phyloP scores from a whole-genome alignment of 2,888 invertebrate genomes.

The Adineta ricciae region DNA sequence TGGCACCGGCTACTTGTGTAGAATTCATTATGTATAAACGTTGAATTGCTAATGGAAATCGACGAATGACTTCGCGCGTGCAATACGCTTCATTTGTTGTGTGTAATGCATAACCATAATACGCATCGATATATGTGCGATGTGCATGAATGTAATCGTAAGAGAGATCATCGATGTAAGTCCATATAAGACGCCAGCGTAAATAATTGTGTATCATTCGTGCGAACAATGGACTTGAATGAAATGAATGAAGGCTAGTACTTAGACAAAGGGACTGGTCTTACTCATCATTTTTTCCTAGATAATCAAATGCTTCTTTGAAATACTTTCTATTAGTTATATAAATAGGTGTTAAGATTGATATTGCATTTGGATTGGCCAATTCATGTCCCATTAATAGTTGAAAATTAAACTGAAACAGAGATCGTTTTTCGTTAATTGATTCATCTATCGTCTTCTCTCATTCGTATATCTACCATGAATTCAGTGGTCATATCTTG shows the following conservation, averaged over 20 bases:
- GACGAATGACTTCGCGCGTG: background rate
- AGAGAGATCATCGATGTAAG: background rate
- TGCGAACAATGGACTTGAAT: background rate
- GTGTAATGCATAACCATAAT: background rate
- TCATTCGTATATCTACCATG: background rate
- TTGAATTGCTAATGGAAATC: background rate
- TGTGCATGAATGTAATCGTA: background rate
- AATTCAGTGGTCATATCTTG: background rate
- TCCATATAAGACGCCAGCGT: background rate
- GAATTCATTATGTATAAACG: background rate
- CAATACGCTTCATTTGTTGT: background rate
- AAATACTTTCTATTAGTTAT: background rate
- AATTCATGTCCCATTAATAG: background rate
- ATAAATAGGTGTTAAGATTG: background rate
- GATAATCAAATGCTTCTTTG: background rate
- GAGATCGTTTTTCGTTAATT: background rate
- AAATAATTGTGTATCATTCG: background rate
- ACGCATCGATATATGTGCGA: background rate
- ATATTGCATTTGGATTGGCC: background rate
- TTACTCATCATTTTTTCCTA: background rate
- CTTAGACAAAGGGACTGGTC: background rate
- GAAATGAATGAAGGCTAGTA: background rate
- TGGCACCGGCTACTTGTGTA: background rate
- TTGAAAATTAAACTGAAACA: background rate
- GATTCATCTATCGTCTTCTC: too few relatives aligned